Base-by-base conservation (phyloP, 2,797 vertebrate genomes). In the Phaenicophaeus curvirostris region DNA sequence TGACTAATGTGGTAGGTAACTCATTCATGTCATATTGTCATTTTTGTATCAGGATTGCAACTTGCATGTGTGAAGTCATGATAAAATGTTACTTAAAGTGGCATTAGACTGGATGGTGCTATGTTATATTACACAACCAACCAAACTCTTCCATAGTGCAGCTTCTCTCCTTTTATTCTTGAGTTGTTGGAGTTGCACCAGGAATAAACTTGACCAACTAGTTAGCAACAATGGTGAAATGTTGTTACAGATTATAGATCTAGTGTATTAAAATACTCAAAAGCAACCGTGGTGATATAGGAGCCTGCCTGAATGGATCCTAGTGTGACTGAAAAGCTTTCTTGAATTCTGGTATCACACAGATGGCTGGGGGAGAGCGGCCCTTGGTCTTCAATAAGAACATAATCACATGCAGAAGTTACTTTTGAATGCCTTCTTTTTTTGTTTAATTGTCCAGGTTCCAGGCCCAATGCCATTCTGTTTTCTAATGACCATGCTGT, bases 21-120 rank as follows among this genome's bases (percentile, higher is more conserved):
- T 96, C 69, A 20, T 66, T 92, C 69, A 31, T 44, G 50, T 85
- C 75, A 69, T 59, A 33, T 13, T 88, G 41, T 94, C 85, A 25
- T 80, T 86, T 92, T 93, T 93, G 67, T 96, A 76, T 80, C 90
- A 67, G 95, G 95, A 92, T 94, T 95, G 76, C 93, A 94, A 67
- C 58, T 96, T 96, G 93, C 96, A 96, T 96, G 89, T 72, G 92
- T 97, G 93, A 89, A 83, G 90, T 95, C 77, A 94, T 54, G 87
- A 92, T 91, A 80, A 96, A 96, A 94, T 96, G 89, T 92, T 95
- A 76, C 94, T 97, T 93, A 20, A 86, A 96, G 80, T 80, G 58
- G 21, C 58, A 42, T 95, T 94, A 87, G 71, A 71, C 65, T 91
- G 85, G 83, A 87, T 92, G 94, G 87, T 96, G 94, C 93, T 96